These are phyloP conservation scores for Cyclophora punctaria DNA, from an alignment of 2,888 invertebrate species.

Conservation along the genomic window DNA sequence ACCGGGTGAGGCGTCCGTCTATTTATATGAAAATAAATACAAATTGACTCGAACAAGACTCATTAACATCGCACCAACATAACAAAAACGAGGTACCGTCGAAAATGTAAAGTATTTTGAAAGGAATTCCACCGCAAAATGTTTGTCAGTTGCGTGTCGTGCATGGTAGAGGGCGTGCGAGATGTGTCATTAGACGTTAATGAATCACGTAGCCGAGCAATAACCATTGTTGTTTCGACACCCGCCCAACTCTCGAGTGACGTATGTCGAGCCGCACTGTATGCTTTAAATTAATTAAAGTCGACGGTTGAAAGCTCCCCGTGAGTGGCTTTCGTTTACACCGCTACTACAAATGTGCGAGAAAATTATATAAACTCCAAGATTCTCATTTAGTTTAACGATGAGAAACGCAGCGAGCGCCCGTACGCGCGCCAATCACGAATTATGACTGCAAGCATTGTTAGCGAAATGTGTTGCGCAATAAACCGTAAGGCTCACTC, in stretches of 20 bases:
- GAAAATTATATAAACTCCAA: slow-evolving; percentile 51
- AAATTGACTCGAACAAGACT: not conserved
- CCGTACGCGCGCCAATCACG: slow-evolving; percentile 3
- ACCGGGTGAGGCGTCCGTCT: too few species aligned
- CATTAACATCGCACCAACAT: slow-evolving; percentile 9
- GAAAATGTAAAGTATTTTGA: slow-evolving; percentile 12
- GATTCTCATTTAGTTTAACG: slow-evolving; percentile 47
- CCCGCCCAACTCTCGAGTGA: slow-evolving; percentile 16
- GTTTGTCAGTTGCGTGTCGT: slow-evolving; percentile 8
- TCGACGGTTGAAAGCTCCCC: not conserved
- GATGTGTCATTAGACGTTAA: slow-evolving; percentile 10
- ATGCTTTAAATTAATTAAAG: slow-evolving; percentile 4
- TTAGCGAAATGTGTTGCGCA: not conserved
- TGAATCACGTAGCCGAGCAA: slow-evolving; percentile 22
- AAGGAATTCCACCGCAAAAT: slow-evolving; percentile 7
- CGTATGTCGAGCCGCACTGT: slow-evolving; percentile 22
- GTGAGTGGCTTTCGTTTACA: slow-evolving; percentile 9
- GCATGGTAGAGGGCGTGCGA: too few species aligned
- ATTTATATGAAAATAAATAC: too few species aligned
- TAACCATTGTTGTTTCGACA: slow-evolving; percentile 18
- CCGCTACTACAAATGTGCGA: slow-evolving; percentile 24
- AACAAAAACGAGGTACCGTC: not conserved
- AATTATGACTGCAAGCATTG: slow-evolving; percentile 9
- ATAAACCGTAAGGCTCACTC: too few species aligned
- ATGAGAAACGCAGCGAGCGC: slow-evolving; percentile 11